These are phyloP conservation scores for Cylloceria caligata DNA, from an alignment of 2,888 invertebrate genomes.

Conservation along the genomic window DNA sequence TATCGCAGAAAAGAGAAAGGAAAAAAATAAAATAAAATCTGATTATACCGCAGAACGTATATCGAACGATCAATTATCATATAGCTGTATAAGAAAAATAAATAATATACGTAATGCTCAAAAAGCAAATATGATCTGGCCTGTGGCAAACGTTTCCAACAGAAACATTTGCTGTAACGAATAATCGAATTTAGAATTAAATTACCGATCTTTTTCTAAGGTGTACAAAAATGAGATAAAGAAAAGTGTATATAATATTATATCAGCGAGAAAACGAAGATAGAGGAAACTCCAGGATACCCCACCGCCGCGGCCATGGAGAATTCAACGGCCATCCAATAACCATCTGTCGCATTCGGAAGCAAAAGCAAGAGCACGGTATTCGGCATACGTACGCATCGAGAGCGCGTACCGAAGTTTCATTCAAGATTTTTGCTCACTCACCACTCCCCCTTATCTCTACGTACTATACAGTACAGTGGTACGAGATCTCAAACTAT, in stretches of 20 bases:
- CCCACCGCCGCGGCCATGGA: conserved; percentile 67
- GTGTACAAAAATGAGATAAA: conserved; percentile 33
- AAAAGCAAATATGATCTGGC: too few species aligned
- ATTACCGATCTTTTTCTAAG: too few species aligned
- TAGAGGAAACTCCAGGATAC: conserved; percentile 73
- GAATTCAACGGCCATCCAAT: conserved; percentile 73
- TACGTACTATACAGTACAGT: not conserved
- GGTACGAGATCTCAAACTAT: not conserved
- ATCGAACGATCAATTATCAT: not conserved
- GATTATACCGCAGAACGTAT: not conserved
- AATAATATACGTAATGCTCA: conserved; percentile 62
- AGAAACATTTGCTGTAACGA: not conserved
- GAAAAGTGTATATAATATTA: conserved; percentile 26
- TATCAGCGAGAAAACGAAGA: conserved; percentile 68
- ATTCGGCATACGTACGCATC: conserved; percentile 40
- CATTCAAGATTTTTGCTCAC: conserved; percentile 72
- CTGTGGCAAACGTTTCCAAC: not conserved
- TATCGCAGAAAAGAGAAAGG: not conserved
- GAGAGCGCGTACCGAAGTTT: conserved; percentile 58
- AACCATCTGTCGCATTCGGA: conserved; percentile 73
- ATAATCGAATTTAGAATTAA: not conserved
- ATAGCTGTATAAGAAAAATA: conserved; percentile 39
- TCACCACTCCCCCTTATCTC: not conserved
- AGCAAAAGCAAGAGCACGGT: conserved; percentile 38
- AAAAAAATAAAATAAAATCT: not conserved